Percentiles rank a stretch among this genome's conserved stretches.
phyloP scores from a whole-genome alignment of 2,888 invertebrate species.

The Oscheius sp. region DNA sequence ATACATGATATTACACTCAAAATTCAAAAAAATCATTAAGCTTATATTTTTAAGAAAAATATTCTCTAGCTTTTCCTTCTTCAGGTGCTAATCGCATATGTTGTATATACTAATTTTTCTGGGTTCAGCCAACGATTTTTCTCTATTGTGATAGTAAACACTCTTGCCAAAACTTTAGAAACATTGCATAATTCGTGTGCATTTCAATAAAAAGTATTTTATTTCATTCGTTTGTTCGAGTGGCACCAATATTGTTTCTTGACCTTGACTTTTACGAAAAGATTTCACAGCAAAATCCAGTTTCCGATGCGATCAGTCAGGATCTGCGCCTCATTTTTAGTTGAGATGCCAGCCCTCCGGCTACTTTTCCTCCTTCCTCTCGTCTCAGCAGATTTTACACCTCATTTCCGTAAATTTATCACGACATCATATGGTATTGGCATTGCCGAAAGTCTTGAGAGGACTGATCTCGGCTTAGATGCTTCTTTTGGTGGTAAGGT shows the following conservation, averaged over 20 bases:
- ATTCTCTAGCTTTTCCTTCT: too few relatives aligned
- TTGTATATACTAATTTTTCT: too few relatives aligned
- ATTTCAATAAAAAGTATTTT: too few relatives aligned
- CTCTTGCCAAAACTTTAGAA: too few relatives aligned
- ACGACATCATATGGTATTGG: conserved; percentile 62
- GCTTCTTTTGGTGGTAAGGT: conserved; percentile 63
- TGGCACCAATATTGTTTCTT: too few relatives aligned
- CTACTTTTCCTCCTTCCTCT: conserved; percentile 14
- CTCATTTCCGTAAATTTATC: conserved; percentile 57
- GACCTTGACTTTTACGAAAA: conserved; percentile 6
- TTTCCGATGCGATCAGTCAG: conserved; percentile 8
- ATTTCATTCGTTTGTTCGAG: too few relatives aligned
- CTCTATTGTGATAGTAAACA: too few relatives aligned
- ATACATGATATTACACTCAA: conserved; percentile 55
- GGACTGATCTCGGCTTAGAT: conserved; percentile 64
- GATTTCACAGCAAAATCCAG: conserved; percentile 14
- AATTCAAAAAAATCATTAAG: too few relatives aligned
- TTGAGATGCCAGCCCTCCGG: background rate
- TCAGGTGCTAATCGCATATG: too few relatives aligned
- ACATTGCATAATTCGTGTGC: too few relatives aligned
- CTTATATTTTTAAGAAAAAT: too few relatives aligned
- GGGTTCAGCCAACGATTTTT: too few relatives aligned
- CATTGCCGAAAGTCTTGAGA: conserved; percentile 58
- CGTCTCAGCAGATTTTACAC: conserved; percentile 51
- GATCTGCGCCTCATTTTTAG: background rate